These are phyloP conservation scores for Anastrepha ludens DNA, from an alignment of 1,140 invertebrate species.

Conservation along the genomic window DNA sequence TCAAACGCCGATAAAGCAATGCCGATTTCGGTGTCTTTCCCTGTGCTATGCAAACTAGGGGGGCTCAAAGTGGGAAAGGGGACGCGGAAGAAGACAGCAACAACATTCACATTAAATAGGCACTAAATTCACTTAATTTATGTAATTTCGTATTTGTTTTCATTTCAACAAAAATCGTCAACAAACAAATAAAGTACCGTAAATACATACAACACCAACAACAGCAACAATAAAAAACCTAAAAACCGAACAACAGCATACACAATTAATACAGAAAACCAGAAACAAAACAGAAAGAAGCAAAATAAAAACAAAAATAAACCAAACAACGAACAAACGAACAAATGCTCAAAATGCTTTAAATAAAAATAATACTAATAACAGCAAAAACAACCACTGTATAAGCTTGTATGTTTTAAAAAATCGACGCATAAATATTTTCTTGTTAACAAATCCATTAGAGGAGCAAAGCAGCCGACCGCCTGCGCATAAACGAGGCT, in stretches of 20 bases:
- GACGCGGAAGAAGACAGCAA: background rate
- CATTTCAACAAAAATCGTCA: slow-evolving; percentile 50
- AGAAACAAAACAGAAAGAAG: slow-evolving; percentile 2
- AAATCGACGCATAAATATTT: slow-evolving; percentile 63
- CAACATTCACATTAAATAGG: slow-evolving; percentile 43
- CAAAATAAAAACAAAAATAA: slow-evolving; percentile 46
- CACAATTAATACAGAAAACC: slow-evolving; percentile 3
- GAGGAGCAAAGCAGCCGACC: slow-evolving; percentile 63
- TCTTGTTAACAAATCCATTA: slow-evolving; percentile 74
- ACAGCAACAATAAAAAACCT: slow-evolving; percentile 3
- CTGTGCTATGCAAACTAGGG: background rate
- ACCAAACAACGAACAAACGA: background rate
- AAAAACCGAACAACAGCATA: background rate
- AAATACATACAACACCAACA: slow-evolving; percentile 32
- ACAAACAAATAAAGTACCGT: slow-evolving; percentile 22
- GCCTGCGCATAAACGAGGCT: slow-evolving; percentile 60
- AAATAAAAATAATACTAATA: slow-evolving; percentile 57
- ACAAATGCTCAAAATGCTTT: slow-evolving; percentile 54
- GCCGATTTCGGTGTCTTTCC: background rate
- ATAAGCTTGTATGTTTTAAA: background rate
- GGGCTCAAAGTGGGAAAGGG: background rate
- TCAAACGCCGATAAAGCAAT: background rate
- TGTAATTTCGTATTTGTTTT: slow-evolving; percentile 56
- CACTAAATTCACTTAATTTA: slow-evolving; percentile 56
- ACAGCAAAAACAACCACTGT: background rate